Evolutionary conservation across 2,888 invertebrate species (phyloP), one percentile per base, ranked within the genome.

Genomic region (Drosophila limbata): DNA sequence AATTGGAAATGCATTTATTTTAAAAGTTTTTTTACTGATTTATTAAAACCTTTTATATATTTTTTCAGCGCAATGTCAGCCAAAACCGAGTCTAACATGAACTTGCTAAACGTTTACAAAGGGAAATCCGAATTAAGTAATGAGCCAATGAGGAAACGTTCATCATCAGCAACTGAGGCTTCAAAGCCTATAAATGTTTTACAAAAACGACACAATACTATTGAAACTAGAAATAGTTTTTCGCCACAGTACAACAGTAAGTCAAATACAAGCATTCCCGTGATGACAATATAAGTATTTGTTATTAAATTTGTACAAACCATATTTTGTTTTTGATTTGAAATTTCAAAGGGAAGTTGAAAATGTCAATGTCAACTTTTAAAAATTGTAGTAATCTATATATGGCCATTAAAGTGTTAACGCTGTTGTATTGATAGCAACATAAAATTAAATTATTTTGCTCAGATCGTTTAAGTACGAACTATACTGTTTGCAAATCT

Each of bases 151-250:
- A 93, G 96, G 78, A 94, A 93, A 81, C 93, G 96, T 69, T 95
- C 96, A 55, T 95, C 95, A 40, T 96, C 96, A 28, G 95, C 95
- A 10, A 95, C 94, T 47, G 96, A 96, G 91, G 94, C 95, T 53
- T 94, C 95, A 28, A 95, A 95, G 88, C 95, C 96, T 0, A 94
- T 94, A 69, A 93, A 93, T 59, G 93, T 94, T 63, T 89, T 94
- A 45, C 93, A 94, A 69, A 93, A 95, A 51, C 93, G 95, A n/a
- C 94, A 94, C 85, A 94, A 94, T 42, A 94, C 94, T 85, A 93
- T 94, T 65, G 94, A 94, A 73, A 93, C 93, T 73, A 90, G 92
- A 69, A 86, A 84, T 40, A 79, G 87, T 53, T 91, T 90, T 63
- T 91, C 92, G 9, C 91, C 92, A 13, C 90, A 93, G 50, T 80